A percentile compares a stretch with the other conserved stretches of the same genome.
Conservation (phyloP, 2,888 invertebrate genomes). For the Zootermopsis nevadensis region DNA sequence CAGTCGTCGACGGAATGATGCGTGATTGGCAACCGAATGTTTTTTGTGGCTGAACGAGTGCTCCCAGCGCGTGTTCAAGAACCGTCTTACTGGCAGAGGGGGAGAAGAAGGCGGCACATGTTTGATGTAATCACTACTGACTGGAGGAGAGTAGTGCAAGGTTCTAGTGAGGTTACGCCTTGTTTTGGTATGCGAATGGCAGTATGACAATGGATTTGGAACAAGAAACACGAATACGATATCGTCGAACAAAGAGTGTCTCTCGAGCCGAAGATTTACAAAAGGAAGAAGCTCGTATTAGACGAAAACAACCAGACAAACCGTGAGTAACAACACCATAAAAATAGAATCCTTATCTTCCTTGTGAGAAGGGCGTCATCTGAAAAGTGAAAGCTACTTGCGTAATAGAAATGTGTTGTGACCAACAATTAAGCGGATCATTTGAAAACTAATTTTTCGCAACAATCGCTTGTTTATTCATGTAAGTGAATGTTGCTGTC, state of each 20-base stretch:
- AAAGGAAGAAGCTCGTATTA: constrained; percentile 80
- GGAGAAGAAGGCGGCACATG: background rate
- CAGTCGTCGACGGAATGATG: background rate
- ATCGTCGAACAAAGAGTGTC: constrained; percentile 84
- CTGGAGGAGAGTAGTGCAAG: background rate
- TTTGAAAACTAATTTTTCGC: background rate
- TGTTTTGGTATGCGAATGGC: background rate
- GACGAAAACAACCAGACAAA: constrained; percentile 85
- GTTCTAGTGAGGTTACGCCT: background rate
- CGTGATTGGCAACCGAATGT: background rate
- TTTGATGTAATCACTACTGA: constrained; percentile 1
- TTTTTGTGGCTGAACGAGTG: background rate
- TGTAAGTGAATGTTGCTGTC: too few relatives aligned
- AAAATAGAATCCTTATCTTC: background rate
- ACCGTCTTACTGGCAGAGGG: background rate
- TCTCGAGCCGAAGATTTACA: constrained; percentile 90
- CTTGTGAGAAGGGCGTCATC: background rate
- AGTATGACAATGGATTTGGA: constrained; percentile 22
- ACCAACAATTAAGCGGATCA: background rate
- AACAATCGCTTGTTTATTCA: too few relatives aligned
- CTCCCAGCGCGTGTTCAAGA: background rate
- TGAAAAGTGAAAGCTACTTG: background rate
- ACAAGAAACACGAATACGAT: constrained; percentile 61
- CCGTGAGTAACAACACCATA: constrained; percentile 74
- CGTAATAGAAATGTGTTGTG: background rate